phyloP scores from a whole-genome alignment of 30 jellyfish, hydroid and myxozoan genomes.

The Morbakka virulenta region DNA sequence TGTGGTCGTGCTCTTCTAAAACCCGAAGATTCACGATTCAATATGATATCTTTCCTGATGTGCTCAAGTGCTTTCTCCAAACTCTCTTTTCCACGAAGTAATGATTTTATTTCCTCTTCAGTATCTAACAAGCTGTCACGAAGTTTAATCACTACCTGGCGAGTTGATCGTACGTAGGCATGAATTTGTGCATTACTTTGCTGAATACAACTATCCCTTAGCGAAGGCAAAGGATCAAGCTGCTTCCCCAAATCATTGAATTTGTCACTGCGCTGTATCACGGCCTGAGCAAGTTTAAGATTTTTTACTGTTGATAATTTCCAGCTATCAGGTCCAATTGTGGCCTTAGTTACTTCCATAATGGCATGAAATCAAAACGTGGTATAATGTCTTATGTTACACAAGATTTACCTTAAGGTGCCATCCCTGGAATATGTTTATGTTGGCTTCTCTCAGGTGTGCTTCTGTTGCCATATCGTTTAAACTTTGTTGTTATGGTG shows the following conservation, averaged over 20 bases:
- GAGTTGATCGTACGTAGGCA: conserved; percentile 67
- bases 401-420: too few relatives aligned
- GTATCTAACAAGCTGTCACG: conserved; percentile 75
- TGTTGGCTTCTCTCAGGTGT: too few relatives aligned
- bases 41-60: conserved; percentile 67
- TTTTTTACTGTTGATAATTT: conserved; percentile 61
- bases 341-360: conserved; percentile 72
- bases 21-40: conserved; percentile 51
- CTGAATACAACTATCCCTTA: conserved; percentile 76
- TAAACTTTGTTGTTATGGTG: too few relatives aligned
- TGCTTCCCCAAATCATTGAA: conserved; percentile 82
- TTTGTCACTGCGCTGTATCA: conserved; percentile 86
- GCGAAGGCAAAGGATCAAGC: conserved; percentile 87
- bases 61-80: conserved; percentile 83
- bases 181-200: conserved; percentile 81
- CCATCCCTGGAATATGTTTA: too few relatives aligned
- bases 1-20: conserved; percentile 69
- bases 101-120: conserved; percentile 80
- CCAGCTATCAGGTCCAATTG: conserved; percentile 92
- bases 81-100: conserved; percentile 70
- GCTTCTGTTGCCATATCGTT: too few relatives aligned
- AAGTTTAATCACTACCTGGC: conserved; percentile 67
- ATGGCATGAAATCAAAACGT: too few relatives aligned
- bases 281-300: conserved; percentile 79
- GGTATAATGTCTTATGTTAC: too few relatives aligned